These are phyloP conservation scores for Drosophila aldrichi DNA, from an alignment of 2,888 invertebrate genomes.

Conservation along the genomic window DNA sequence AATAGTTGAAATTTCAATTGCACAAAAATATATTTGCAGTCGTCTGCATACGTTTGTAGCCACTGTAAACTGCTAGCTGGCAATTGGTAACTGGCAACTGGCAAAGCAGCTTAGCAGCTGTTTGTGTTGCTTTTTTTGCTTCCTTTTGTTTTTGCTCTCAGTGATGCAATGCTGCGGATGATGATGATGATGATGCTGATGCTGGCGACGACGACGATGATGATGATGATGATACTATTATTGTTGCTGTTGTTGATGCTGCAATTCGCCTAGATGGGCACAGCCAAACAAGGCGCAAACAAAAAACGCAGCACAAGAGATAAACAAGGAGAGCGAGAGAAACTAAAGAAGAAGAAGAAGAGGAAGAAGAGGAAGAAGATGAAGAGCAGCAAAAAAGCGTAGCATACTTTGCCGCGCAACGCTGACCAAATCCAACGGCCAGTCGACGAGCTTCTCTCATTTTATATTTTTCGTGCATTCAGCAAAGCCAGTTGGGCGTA, in stretches of 20 bases:
- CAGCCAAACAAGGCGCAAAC: constrained; percentile 16
- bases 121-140: constrained; percentile 11
- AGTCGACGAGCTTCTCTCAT: constrained; percentile 5
- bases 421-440: constrained; percentile 42
- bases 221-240: neutral
- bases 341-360: neutral
- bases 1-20: no score
- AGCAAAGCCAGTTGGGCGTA: constrained; percentile 16
- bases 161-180: constrained; percentile 35
- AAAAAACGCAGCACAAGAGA: constrained; percentile 5
- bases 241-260: constrained; percentile 27
- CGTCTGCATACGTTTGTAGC: neutral
- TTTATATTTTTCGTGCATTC: constrained; percentile 11
- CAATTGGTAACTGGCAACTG: constrained; percentile 36
- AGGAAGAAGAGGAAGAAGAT: neutral
- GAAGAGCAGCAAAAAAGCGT: constrained; percentile 15
- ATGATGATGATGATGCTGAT: constrained; percentile 10
- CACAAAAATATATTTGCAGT: neutral
- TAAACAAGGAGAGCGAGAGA: constrained; percentile 5
- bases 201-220: neutral
- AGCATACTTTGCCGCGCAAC: constrained; percentile 55
- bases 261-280: constrained; percentile 22
- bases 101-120: constrained; percentile 48
- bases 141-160: constrained; percentile 6
- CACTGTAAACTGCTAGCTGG: constrained; percentile 31